Base-by-base conservation (phyloP, 2,797 vertebrate species). In the Dryobates pubescens region DNA sequence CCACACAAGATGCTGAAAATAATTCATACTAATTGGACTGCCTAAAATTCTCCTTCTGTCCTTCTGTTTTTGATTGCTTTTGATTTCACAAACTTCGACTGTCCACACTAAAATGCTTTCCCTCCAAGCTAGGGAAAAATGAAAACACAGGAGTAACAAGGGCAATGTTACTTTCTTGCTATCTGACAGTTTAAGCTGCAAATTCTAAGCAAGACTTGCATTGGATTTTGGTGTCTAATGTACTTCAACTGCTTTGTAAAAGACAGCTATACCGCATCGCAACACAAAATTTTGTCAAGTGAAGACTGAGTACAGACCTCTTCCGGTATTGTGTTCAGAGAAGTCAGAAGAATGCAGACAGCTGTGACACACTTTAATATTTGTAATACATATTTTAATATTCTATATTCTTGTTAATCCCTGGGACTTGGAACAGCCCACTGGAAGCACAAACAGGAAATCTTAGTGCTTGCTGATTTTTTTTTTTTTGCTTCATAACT, bases 111-210 rank as follows among this genome's bases (percentile, higher is more conserved):
- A 95, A 90, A 94, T 68, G 76, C 89, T 94, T 64, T 94, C 82
- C 82, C 93, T 92, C 70, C 29, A 5, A 94, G 85, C 82, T 58
- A 93, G 49, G 74, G 45, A 87, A 92, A 88, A 92, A 17, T 30
- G 81, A 96, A 94, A 94, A 93, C 86, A 93, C 15, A 73, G 61
- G 79, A 91, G n/a, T 92, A 94, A 93, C 89, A 90, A 95, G 93
- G 87, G 85, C 90, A 94, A 8, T 61, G 61, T 76, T 89, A 89
- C 76, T 94, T 76, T 81, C 86, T 80, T 82, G 70, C 73, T 90
- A 93, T 92, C 65, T 93, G 93, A 87, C 88, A 96, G 90, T 73
- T 93, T 78, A 89, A 92, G 67, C 73, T 67, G 75, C 57, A 67
- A 71, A 93, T 90, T 94, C 75, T 9, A 88, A 92, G 82, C 43